Percentiles rank a stretch among this genome's conserved stretches.
Evolutionary conservation across 2,113 vertebrate species (phyloP).

Genomic region (Saccopteryx leptura): DNA sequence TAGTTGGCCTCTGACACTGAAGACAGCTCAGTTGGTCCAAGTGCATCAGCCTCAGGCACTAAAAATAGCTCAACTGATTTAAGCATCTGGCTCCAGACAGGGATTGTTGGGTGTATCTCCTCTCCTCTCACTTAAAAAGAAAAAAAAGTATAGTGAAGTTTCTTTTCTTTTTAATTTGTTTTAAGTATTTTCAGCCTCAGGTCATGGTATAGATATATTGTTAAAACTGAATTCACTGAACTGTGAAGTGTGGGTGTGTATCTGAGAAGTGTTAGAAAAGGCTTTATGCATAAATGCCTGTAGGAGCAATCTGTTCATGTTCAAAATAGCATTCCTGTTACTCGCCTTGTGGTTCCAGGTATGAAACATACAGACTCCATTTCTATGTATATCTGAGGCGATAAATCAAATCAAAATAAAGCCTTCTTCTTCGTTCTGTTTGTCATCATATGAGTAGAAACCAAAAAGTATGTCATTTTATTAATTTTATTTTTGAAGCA

Average conservation of each 20-base stretch:
- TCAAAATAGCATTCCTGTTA: constrained; percentile 61
- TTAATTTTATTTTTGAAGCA: background rate
- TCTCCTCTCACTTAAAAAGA: background rate
- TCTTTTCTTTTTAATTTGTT: background rate
- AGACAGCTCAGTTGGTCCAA: no score
- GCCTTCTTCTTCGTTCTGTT: background rate
- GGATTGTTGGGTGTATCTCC: background rate
- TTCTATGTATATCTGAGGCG: constrained; percentile 50
- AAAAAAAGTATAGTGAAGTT: background rate
- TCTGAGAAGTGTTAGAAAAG: constrained; percentile 13
- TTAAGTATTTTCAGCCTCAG: constrained; percentile 23
- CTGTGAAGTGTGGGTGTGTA: constrained; percentile 8
- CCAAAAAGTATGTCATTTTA: background rate
- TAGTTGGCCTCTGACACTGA: no score
- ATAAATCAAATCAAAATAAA: constrained; percentile 36
- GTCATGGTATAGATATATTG: background rate
- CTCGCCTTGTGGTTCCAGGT: constrained; percentile 37
- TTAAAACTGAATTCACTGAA: constrained; percentile 35
- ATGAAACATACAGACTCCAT: constrained; percentile 23
- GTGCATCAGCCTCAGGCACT: no score
- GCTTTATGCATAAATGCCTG: constrained; percentile 27
- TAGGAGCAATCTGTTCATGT: constrained; percentile 59
- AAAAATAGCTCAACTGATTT: no score
- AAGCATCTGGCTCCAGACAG: no score
- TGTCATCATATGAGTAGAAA: background rate